Base-by-base conservation (phyloP, 2,797 vertebrate genomes). In the Pogonophryne albipinna region DNA sequence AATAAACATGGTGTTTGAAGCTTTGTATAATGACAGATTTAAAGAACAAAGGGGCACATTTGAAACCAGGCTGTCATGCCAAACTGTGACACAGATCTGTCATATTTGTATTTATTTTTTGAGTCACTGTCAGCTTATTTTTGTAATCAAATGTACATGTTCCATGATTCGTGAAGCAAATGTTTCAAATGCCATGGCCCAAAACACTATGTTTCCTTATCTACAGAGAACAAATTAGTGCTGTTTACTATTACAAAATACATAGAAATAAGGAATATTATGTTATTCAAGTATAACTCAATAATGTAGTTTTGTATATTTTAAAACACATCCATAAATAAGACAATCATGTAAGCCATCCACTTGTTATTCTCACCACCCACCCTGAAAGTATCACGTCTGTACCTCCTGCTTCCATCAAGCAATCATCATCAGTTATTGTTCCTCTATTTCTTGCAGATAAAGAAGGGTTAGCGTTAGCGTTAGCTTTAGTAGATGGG, bases 21-120 rank as follows among this genome's bases (percentile, higher is more conserved):
- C 14, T 9, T 17, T 17, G 20, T 16, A 3, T 16, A 49, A 2
- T 12, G 61, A 69, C 6, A 19, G 47, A 45, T n/a, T 41, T 1
- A 57, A 53, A 74, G 34, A 41, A 46, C 20, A 66, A 72, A 58
- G 13, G 7, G 16, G 42, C 45, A 15, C 8, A 17, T 56, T 64
- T 50, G n/a, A 77, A 69, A 50, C 15, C 38, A 17, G 10, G 53
- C 10, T 55, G 55, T 44, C 44, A 44, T 17, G 17, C 41, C 15
- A 27, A 60, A 44, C 41, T 41, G 13, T 71, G 65, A 64, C 76
- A 76, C 44, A 65, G 47, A 64, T 19, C 34, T 75, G 45, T 59
- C 31, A 34, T 16, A n/a, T 47, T 52, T 66, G 42, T 11, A 20
- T 47, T 20, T 67, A 63, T 58, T 57, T 59, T 62, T 45, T 38